Base-by-base conservation (phyloP, 2,888 invertebrate genomes). In the Cerastoderma edule region DNA sequence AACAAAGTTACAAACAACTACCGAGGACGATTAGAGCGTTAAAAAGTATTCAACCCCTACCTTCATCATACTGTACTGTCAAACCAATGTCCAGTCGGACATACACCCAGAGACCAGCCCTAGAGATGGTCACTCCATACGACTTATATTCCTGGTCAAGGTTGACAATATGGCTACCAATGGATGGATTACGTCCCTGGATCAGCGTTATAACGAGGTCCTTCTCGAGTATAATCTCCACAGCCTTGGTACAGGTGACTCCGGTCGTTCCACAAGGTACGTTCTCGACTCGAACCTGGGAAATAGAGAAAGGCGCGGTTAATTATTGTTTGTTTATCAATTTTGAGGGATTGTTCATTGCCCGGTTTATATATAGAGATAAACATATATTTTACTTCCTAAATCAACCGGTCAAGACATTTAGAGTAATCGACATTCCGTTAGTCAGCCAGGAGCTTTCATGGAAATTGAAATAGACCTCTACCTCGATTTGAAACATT, bases 21-120 rank as follows among this genome's bases (percentile, higher is more conserved):
- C n/a, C n/a, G n/a, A n/a, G n/a, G n/a, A n/a, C n/a, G n/a, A n/a
- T n/a, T n/a, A n/a, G n/a, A n/a, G n/a, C n/a, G n/a, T n/a, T n/a
- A n/a, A n/a, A n/a, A n/a, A n/a, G n/a, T n/a, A n/a, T n/a, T n/a
- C 8, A 39, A 13, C 16, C 27, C 73, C 57, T 67, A 39, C 95
- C 96, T 88, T 97, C 97, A 92, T 98, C 97, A 97, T 97, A 98
- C 89, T 96, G 96, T 1, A 97, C 92, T 48, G 95, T 95, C 71
- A 97, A 90, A 13, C 96, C 96, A 1, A 96, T 70, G 28, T 68
- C 69, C 2, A 74, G 54, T 1, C 78, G 63, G 0, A 85, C 67
- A 2, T 76, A 75, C 22, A 74, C 66, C 78, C 80, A 85, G 8
- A 80, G 60, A 19, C 82, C 78, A 27, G 76, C 69, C n/a, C 63